Evolutionary conservation across 1,140 invertebrate genomes (phyloP).

Genomic region (Episyrphus balteatus): DNA sequence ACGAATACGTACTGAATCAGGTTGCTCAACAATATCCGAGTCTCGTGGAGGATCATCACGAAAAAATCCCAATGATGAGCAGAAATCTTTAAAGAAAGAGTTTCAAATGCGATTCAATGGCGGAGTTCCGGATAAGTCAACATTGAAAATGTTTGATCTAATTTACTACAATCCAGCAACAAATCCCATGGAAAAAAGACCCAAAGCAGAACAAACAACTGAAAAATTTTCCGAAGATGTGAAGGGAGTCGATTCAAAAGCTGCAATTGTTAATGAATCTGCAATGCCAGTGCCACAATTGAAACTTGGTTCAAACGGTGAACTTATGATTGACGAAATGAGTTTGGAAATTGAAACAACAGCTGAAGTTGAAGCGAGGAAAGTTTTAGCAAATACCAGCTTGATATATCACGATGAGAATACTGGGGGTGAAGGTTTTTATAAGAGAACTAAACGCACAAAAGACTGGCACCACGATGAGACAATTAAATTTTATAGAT

Average conservation of each 20-base stretch:
- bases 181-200: slow-evolving; percentile 50
- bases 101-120: slow-evolving; percentile 47
- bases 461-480: slow-evolving; percentile 58
- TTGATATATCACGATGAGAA: slow-evolving; percentile 54
- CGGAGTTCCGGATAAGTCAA: slow-evolving; percentile 48
- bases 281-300: slow-evolving; percentile 66
- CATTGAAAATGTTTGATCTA: slow-evolving; percentile 79
- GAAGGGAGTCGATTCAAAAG: slow-evolving; percentile 7
- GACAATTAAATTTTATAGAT: slow-evolving; percentile 76
- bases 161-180: slow-evolving; percentile 77
- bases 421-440: slow-evolving; percentile 48
- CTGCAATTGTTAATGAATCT: not conserved
- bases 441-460: slow-evolving; percentile 48
- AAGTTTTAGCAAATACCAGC: slow-evolving; percentile 50
- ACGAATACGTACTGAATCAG: slow-evolving; percentile 37
- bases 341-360: slow-evolving; percentile 73
- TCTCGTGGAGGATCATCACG: slow-evolving; percentile 15
- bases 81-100: slow-evolving; percentile 39
- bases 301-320: slow-evolving; percentile 77
- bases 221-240: slow-evolving; percentile 10
- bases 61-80: slow-evolving; percentile 19
- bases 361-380: slow-evolving; percentile 47
- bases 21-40: slow-evolving; percentile 33
- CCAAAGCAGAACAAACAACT: slow-evolving; percentile 16
- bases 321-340: slow-evolving; percentile 76